Evolutionary conservation across 2,113 vertebrate genomes (phyloP).

Genomic region (Plecotus auritus): DNA sequence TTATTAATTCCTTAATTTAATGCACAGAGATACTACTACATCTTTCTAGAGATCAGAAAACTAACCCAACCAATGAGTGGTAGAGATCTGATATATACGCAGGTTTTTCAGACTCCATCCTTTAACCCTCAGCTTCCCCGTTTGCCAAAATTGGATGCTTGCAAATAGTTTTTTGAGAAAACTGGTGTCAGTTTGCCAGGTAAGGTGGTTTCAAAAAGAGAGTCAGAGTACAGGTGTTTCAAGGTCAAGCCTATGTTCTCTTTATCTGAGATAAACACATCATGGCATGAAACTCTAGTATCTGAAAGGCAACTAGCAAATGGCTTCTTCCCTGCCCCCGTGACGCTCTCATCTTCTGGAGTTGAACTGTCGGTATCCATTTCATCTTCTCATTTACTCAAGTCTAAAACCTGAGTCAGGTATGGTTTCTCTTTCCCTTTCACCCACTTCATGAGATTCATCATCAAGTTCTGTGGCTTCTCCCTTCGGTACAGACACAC

Average conservation of each 20-base stretch:
- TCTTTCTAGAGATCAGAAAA: not conserved
- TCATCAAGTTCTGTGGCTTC: not conserved
- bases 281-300: not conserved
- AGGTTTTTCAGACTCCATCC: not conserved
- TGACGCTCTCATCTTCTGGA: not conserved
- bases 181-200: not conserved
- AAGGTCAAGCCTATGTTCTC: not conserved
- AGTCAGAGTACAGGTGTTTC: not conserved
- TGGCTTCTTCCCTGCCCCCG: rapidly evolving
- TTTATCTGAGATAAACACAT: not conserved
- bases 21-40: not conserved
- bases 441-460: rapidly evolving
- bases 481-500: not conserved
- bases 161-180: not conserved
- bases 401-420: not conserved
- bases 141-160: not conserved
- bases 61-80: not conserved
- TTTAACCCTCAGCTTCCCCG: not conserved
- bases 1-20: not conserved
- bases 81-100: not conserved
- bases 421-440: not conserved
- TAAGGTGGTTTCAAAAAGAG: not conserved
- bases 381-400: not conserved
- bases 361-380: not conserved
- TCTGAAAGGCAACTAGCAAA: not conserved